These are phyloP conservation scores for Orycteropus afer DNA, from an alignment of 2,113 vertebrate species.

Conservation along the genomic window DNA sequence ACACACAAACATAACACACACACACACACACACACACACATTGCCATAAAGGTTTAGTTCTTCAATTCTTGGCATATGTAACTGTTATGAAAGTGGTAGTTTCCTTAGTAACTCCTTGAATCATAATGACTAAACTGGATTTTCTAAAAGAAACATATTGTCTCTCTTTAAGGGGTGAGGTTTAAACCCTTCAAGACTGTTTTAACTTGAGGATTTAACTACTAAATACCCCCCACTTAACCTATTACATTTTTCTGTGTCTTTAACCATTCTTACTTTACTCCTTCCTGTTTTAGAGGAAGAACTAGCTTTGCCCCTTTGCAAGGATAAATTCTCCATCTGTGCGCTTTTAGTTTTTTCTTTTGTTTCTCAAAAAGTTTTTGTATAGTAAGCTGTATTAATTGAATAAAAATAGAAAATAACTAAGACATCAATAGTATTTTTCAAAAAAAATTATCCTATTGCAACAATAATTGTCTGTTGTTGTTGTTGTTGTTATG, in stretches of 20 bases:
- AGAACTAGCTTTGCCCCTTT: background rate
- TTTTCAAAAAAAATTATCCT: too few species aligned
- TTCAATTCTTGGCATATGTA: slow-evolving; percentile 22
- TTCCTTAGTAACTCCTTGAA: background rate
- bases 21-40: too few species aligned
- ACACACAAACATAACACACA: too few species aligned
- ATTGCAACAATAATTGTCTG: background rate
- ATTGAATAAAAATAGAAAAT: slow-evolving; percentile 19
- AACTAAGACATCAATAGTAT: background rate
- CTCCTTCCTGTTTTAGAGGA: background rate
- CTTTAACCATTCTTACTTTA: background rate
- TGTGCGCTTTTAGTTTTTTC: background rate
- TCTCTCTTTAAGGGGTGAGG: background rate
- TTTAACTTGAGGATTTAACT: background rate
- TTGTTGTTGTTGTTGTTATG: too few species aligned
- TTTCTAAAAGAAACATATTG: slow-evolving; percentile 36
- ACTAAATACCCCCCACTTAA: background rate
- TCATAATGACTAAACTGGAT: background rate
- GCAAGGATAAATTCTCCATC: background rate
- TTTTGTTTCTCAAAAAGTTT: background rate
- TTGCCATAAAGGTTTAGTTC: background rate
- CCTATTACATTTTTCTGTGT: background rate
- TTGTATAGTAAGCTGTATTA: background rate
- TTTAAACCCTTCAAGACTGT: background rate
- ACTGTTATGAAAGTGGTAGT: background rate